Evolutionary conservation across 2,797 vertebrate genomes (phyloP).

Genomic region (Mus minutoides): DNA sequence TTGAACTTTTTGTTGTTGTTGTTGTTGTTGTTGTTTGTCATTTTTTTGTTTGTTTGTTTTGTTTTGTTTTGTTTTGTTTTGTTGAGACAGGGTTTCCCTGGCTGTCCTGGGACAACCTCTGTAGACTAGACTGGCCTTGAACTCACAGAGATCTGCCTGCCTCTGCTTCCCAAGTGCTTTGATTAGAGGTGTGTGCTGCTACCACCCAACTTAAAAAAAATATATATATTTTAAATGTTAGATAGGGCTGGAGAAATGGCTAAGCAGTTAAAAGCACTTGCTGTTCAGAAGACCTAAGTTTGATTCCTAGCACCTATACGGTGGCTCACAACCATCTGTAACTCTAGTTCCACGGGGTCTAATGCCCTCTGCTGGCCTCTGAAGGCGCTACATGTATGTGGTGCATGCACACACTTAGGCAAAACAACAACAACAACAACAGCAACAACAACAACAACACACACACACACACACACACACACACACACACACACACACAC

Average conservation of each 20-base stretch:
- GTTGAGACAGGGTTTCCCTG: too few relatives aligned
- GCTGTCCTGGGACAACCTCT: not conserved
- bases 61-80: too few relatives aligned
- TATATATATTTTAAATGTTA: not conserved
- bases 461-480: not conserved
- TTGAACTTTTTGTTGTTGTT: not conserved
- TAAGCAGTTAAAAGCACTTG: not conserved
- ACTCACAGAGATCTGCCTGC: not conserved
- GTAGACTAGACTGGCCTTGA: not conserved
- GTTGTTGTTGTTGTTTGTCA: too few relatives aligned
- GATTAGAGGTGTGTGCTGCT: not conserved
- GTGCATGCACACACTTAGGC: not conserved
- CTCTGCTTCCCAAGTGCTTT: not conserved
- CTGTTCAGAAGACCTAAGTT: not conserved
- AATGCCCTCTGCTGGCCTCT: not conserved
- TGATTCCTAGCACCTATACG: not conserved
- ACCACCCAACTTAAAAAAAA: not conserved
- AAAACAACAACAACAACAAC: too few relatives aligned
- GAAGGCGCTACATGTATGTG: not conserved
- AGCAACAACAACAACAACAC: too few relatives aligned
- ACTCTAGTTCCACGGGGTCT: not conserved
- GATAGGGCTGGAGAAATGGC: too few relatives aligned
- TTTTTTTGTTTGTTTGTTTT: too few relatives aligned
- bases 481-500: not conserved
- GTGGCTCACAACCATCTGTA: not conserved